Conservation (phyloP, 1,140 invertebrate genomes). For the Sinonovacula constricta region DNA sequence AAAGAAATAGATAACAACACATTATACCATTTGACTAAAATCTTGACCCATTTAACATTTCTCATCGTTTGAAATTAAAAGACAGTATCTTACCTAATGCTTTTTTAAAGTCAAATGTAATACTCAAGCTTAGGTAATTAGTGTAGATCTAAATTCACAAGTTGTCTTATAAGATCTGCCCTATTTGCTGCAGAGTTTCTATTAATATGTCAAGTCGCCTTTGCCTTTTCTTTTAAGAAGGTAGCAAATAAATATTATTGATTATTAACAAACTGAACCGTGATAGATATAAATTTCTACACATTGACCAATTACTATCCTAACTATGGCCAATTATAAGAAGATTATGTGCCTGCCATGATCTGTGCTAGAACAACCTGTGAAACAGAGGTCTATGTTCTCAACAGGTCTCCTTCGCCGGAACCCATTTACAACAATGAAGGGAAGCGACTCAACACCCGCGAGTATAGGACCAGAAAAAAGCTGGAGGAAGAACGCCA, state of each 20-base stretch:
- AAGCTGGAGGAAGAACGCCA: constrained; percentile 98
- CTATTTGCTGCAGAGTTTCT: too few relatives aligned
- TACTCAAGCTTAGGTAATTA: too few relatives aligned
- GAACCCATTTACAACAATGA: constrained; percentile 99
- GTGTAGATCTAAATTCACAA: too few relatives aligned
- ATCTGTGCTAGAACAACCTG: not conserved
- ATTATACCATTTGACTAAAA: too few relatives aligned
- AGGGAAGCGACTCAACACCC: constrained; percentile 98
- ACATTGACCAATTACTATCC: not conserved
- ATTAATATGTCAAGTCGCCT: not conserved
- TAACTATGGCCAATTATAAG: not conserved
- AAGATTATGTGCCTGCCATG: constrained; percentile 15
- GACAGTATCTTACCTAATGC: too few relatives aligned
- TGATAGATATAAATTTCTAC: not conserved
- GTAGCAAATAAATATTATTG: not conserved
- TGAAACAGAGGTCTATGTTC: constrained; percentile 15
- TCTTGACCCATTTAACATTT: too few relatives aligned
- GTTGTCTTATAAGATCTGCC: too few relatives aligned
- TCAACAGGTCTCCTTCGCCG: constrained; percentile 97
- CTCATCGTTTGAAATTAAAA: too few relatives aligned
- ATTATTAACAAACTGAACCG: not conserved
- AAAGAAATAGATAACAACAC: too few relatives aligned
- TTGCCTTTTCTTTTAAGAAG: not conserved
- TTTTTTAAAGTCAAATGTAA: too few relatives aligned
- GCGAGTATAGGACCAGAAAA: constrained; percentile 97